Conservation (phyloP, 2,797 vertebrate species). For the Anomalospiza imberbis region DNA sequence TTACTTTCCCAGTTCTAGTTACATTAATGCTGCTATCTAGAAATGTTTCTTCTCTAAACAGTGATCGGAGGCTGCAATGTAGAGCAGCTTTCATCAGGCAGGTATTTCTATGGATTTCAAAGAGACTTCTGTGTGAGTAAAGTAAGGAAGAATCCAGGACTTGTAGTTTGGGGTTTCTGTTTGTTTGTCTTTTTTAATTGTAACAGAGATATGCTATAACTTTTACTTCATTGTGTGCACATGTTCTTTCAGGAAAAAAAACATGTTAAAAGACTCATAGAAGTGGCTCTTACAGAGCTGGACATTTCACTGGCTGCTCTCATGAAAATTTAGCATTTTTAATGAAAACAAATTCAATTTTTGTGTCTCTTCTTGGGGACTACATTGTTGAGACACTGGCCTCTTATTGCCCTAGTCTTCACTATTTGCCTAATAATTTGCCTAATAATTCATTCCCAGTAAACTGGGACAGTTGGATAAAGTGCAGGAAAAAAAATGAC, state of each 20-base stretch:
- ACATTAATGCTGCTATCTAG: neutral
- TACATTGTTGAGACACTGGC: neutral
- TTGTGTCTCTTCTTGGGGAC: neutral
- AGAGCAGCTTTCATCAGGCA: neutral
- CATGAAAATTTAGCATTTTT: neutral
- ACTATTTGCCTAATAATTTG: neutral
- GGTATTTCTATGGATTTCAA: neutral
- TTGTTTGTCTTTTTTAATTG: neutral
- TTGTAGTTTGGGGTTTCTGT: neutral
- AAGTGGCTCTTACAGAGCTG: neutral
- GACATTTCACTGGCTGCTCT: neutral
- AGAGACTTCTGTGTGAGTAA: neutral
- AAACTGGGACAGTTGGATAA: neutral
- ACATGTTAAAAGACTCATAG: neutral
- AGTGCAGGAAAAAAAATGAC: neutral
- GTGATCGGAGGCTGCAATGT: neutral
- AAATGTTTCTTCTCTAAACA: neutral
- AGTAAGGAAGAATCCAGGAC: neutral
- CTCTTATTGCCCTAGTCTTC: neutral
- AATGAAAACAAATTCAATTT: neutral
- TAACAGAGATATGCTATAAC: neutral
- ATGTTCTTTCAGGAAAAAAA: neutral
- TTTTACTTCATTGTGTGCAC: neutral
- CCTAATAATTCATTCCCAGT: neutral
- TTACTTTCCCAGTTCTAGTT: neutral